Evolutionary conservation across 2,888 invertebrate species (phyloP).

Genomic region (Cyaniris semiargus): DNA sequence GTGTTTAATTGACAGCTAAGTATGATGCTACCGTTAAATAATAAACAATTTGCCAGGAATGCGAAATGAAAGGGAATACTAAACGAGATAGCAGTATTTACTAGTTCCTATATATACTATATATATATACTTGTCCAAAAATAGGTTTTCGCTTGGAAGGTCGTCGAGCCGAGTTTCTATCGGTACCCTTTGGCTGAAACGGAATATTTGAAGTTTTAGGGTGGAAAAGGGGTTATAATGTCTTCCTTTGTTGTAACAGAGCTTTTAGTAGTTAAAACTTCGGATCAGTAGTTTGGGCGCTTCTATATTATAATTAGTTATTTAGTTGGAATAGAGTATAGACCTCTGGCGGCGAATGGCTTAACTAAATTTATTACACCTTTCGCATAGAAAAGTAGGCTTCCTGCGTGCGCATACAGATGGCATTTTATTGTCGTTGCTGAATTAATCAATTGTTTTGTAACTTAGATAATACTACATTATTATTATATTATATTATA

Average conservation of each 20-base stretch:
- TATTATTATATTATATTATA: no score
- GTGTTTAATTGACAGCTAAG: slow-evolving; percentile 29
- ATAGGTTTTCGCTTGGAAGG: neutral
- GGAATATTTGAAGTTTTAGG: no score
- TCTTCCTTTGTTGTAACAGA: no score
- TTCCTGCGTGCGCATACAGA: slow-evolving; percentile 3
- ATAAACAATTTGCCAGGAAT: slow-evolving; percentile 7
- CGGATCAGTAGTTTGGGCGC: no score
- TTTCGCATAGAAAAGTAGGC: neutral
- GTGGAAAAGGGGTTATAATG: no score
- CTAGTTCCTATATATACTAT: no score
- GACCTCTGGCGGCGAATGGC: slow-evolving; percentile 13
- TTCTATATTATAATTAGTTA: no score
- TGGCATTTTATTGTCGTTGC: slow-evolving; percentile 3
- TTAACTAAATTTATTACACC: slow-evolving; percentile 1
- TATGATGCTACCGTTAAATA: slow-evolving; percentile 25
- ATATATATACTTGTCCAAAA: no score
- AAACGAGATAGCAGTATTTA: neutral
- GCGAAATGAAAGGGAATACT: slow-evolving; percentile 18
- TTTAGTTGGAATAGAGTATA: neutral
- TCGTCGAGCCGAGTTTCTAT: no score
- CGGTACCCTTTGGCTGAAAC: no score
- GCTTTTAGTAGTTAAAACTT: no score
- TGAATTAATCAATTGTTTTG: neutral
- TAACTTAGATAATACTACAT: no score